Evolutionary conservation across 2,113 vertebrate genomes (phyloP), one percentile per base, ranked within the genome.

Genomic region (Periophthalmodon schlosseri): DNA sequence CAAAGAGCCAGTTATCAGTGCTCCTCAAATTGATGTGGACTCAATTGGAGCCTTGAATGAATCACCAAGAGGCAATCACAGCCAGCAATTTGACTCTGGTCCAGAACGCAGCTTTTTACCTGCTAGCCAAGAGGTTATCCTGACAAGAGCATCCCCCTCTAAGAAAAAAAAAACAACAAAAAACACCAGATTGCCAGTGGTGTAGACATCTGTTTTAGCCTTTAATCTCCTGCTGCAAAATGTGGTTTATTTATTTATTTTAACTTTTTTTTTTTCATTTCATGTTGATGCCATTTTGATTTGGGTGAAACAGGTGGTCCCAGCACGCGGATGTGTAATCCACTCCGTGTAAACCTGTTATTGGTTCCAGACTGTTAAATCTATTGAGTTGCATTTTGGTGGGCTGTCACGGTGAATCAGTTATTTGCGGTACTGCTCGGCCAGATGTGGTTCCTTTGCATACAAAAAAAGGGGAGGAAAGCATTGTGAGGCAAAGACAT

Each of bases 331-430:
- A 81, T 79, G 56, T 81, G 79, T 87, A 86, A 89, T 88, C 85
- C 86, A 90, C 76, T 85, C 77, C 76, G 72, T 84, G 86, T 87
- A 84, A 80, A 80, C 61, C 67, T 75, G 81, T 85, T 88, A 84
- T 87, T 85, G 84, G 85, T 86, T 87, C 82, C 81, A 87, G 70
- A 70, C 80, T 72, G 81, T 86, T 88, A 77, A 89, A 2, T 84
- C 79, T 76, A 80, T 73, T 80, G 85, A 88, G 81, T 83, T 80
- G 81, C 72, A 65, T 77, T 86, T 77, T 23, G 75, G 72, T 72
- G 84, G 84, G 84, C 79, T 66, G 66, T 82, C 71, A 76, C 77
- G 36, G 76, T 75, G 69, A 86, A 77, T 79, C 24, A 8, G 58
- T 13, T 61, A 23, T 33, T 34, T 57, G 54, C 52, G 65, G 70